Base-by-base conservation (phyloP, 2,113 vertebrate genomes). In the Burhinus oedicnemus region DNA sequence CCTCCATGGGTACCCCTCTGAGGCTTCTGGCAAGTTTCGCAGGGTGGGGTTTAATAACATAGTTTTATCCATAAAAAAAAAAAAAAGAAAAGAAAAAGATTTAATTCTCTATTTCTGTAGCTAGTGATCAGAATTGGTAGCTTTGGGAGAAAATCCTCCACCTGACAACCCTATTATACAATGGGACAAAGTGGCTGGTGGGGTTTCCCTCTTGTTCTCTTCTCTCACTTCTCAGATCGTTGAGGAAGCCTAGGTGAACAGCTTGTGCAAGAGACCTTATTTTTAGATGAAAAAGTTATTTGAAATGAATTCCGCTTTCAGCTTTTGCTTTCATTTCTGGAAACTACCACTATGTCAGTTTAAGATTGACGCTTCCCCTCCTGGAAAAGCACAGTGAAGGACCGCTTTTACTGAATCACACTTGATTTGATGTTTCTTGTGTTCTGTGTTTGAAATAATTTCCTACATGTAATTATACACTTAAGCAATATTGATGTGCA, bases 391-490 rank as follows among this genome's bases (percentile, higher is more conserved):
- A 85, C n/a, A 86, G 68, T 6, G 27, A 77, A 93, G 79, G 79
- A 68, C 66, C 90, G 92, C 49, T 75, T 95, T 83, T 80, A 86
- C 79, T 96, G 90, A 97, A 92, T 95, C 93, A 95, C 30, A 34
- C 79, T 97, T 96, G 90, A 95, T 95, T 95, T 90, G 77, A 76
- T 91, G 87, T 79, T 84, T 96, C 81, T 95, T 84, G 20, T 82
- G 60, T 93, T 96, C 91, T 94, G 74, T 87, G 69, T 93, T 76
- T 93, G 93, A 97, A 97, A 96, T 95, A 61, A 85, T 96, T 93
- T 89, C 93, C 89, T 82, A 94, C 74, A 57, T 91, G 81, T 82
- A 96, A 96, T 96, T 96, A 97, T 90, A 76, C 66, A 87, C 78
- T 96, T 95, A 93, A 93, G 72, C 57, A 79, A 83, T 93, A 89